Evolutionary conservation across 2,113 vertebrate species (phyloP), one percentile per base, ranked within the genome.

Genomic region (Callorhinus ursinus): DNA sequence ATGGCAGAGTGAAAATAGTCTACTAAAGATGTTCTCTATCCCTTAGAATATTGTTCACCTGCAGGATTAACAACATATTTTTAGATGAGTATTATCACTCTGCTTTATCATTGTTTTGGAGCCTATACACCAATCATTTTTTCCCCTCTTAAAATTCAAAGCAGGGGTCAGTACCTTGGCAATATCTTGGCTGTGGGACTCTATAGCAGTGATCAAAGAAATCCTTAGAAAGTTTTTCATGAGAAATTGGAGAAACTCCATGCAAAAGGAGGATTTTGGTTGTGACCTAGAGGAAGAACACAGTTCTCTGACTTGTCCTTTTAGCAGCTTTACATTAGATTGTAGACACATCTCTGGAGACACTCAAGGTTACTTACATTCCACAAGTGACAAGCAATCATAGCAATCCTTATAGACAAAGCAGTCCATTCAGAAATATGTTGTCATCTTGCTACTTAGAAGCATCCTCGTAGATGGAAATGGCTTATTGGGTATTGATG

Each of bases 191-290:
- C 98, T 76, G 88, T 53, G 0, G 55, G 96, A 0, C 84, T 96
- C 16, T 86, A 63, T 5, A 13, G 71, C 18, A 88, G 74, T 67
- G 89, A 97, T 39, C 96, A 98, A 84, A 96, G 93, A 95, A 98
- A 96, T 33, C 79, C 92, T 42, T 98, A 96, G 92, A 46, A 88
- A 51, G 89, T 94, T 63, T 96, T 93, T 61, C 93, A 69, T 42
- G 98, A 98, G 46, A 98, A 98, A 95, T 98, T 88, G 99, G 96
- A 94, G 92, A 82, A 46, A 22, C 94, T 57, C 36, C 90, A 46
- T 74, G 63, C 21, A 99, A 98, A 65, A 97, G 90, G 69, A 98
- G 88, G 95, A 74, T 69, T 93, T 96, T 21, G 15, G 76, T 90
- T 83, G 97, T 97, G 16, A 88, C 92, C 9, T 63, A 88, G 91